Evolutionary conservation across 2,113 vertebrate genomes (phyloP).

Genomic region (Oxyruncus cristatus): DNA sequence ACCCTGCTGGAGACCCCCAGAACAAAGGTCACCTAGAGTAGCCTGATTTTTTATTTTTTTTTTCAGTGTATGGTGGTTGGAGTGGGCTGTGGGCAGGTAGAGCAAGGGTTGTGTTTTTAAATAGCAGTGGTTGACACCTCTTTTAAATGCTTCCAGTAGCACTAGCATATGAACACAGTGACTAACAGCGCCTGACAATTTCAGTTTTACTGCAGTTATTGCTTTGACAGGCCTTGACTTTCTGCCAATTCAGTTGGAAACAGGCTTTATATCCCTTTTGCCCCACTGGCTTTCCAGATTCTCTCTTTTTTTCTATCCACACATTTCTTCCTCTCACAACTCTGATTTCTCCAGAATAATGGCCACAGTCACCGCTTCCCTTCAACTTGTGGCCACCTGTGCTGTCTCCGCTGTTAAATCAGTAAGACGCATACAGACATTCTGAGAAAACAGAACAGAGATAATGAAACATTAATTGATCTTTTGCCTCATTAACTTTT

Average conservation of each 20-base stretch:
- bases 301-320: neutral
- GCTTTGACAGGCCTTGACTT: constrained; percentile 56
- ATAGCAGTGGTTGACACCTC: constrained; percentile 3
- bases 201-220: constrained; percentile 35
- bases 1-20: neutral
- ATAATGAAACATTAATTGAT: neutral
- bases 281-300: neutral
- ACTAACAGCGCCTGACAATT: constrained; percentile 47
- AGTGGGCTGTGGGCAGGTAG: neutral
- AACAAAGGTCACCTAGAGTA: neutral
- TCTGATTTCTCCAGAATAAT: neutral
- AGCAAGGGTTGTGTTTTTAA: neutral
- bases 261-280: constrained; percentile 18
- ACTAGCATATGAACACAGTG: neutral
- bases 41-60: neutral
- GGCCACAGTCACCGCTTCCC: neutral
- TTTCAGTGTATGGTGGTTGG: neutral
- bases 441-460: neutral
- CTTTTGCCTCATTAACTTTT: neutral
- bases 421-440: neutral
- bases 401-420: neutral
- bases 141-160: constrained; percentile 32
- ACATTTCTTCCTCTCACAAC: neutral
- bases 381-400: neutral
- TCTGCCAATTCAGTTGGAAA: constrained; percentile 49